Conservation (phyloP, 2,113 vertebrate genomes). For the Chaenocephalus aceratus region DNA sequence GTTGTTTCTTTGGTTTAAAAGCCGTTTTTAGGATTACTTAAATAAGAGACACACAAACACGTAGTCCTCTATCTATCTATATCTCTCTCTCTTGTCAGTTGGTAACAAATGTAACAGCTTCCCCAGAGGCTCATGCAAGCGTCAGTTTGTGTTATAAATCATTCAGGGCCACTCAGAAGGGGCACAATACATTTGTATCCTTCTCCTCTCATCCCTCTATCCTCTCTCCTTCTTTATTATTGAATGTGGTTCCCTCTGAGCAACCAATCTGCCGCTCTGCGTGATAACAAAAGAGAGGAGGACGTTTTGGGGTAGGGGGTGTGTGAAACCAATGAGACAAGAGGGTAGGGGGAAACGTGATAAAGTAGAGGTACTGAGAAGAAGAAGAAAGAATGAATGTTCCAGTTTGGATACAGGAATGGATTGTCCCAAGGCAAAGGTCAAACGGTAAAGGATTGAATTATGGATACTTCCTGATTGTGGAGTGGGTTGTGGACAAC, state of each 20-base stretch:
- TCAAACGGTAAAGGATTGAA: conserved; percentile 23
- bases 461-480: conserved; percentile 15
- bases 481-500: background rate
- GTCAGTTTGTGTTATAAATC: conserved; percentile 81
- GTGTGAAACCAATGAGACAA: conserved; percentile 20
- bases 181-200: conserved; percentile 74
- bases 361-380: conserved; percentile 7
- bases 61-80: conserved; percentile 10
- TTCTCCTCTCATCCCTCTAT: conserved; percentile 60
- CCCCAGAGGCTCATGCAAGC: conserved; percentile 74
- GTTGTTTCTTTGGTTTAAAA: background rate
- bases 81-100: conserved; percentile 27
- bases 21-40: background rate
- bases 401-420: conserved; percentile 20
- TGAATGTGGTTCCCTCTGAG: conserved; percentile 60
- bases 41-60: conserved; percentile 2
- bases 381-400: background rate
- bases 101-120: conserved; percentile 67
- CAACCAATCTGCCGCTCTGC: conserved; percentile 26
- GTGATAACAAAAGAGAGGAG: conserved; percentile 9
- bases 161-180: conserved; percentile 77
- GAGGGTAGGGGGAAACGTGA: conserved; percentile 23
- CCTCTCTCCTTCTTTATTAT: conserved; percentile 70
- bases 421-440: conserved; percentile 18
- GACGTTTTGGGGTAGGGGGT: background rate